Percentiles rank a stretch among this genome's conserved stretches.
Evolutionary conservation across 1,140 invertebrate genomes (phyloP).

Genomic region (Alviniconcha marisindica): DNA sequence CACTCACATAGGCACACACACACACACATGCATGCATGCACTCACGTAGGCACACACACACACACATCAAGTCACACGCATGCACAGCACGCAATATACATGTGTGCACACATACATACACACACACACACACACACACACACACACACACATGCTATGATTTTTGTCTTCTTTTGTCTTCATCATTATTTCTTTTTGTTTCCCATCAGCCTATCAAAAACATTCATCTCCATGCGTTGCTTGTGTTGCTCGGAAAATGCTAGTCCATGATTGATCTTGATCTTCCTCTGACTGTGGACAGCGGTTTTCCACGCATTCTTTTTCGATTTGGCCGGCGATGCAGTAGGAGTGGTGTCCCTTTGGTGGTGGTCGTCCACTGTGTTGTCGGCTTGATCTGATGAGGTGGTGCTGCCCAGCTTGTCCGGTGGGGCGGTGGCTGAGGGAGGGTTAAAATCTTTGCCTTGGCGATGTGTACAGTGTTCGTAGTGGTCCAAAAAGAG

Average conservation of each 20-base stretch:
- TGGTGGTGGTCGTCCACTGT: too few species aligned
- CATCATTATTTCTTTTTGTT: conserved; percentile 44
- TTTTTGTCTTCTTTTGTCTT: background rate
- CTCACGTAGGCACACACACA: too few species aligned
- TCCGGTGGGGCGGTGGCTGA: background rate
- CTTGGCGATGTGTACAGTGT: conserved; percentile 6
- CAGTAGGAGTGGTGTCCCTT: too few species aligned
- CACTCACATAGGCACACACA: too few species aligned
- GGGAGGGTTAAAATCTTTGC: background rate
- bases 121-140: conserved; percentile 10
- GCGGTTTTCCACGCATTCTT: background rate
- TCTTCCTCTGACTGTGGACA: background rate
- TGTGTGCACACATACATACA: conserved; percentile 13
- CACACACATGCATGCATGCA: too few species aligned
- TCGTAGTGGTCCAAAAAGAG: background rate
- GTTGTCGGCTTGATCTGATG: background rate
- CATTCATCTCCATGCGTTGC: conserved; percentile 51
- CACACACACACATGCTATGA: background rate
- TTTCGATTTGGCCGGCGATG: too few species aligned
- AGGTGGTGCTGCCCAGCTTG: background rate
- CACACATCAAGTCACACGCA: too few species aligned
- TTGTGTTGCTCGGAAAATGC: conserved; percentile 52
- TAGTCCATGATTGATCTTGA: conserved; percentile 37
- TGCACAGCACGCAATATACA: background rate
- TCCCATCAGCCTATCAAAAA: conserved; percentile 51